Evolutionary conservation across 1,140 invertebrate species (phyloP).

Genomic region (Drosophila sp.): DNA sequence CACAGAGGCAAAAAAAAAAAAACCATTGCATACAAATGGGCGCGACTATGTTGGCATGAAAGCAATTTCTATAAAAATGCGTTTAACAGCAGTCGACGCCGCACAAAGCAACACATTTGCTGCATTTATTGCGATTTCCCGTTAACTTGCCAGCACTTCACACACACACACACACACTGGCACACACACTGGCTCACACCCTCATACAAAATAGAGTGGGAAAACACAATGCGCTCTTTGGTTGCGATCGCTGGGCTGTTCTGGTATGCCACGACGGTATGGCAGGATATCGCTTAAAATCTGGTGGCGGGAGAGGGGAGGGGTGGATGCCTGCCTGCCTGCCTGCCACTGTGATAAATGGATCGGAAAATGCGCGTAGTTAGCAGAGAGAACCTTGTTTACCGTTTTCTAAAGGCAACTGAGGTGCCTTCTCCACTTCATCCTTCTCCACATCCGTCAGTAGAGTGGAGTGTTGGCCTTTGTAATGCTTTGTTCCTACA

Average conservation of each 20-base stretch:
- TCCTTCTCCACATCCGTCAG: neutral
- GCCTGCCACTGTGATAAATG: conserved; percentile 71
- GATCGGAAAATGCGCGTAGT: conserved; percentile 80
- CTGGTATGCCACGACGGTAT: conserved; percentile 16
- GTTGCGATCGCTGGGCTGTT: conserved; percentile 44
- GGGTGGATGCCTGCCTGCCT: neutral
- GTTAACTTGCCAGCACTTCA: conserved; percentile 62
- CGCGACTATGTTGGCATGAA: conserved; percentile 54
- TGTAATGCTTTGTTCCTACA: neutral
- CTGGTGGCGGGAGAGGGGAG: conserved; percentile 16
- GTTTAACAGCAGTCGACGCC: conserved; percentile 61
- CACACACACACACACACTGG: conserved; percentile 23
- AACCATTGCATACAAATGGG: conserved; percentile 69
- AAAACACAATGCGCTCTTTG: conserved; percentile 48
- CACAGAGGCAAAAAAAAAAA: neutral
- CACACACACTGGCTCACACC: conserved; percentile 13
- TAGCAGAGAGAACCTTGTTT: conserved; percentile 64
- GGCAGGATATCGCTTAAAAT: conserved; percentile 69
- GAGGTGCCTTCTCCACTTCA: neutral
- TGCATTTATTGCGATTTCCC: conserved; percentile 79
- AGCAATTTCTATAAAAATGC: conserved; percentile 78
- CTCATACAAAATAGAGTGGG: conserved; percentile 16
- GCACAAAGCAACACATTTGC: conserved; percentile 80
- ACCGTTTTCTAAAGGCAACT: conserved; percentile 35
- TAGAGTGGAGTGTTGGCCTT: conserved; percentile 20